Base-by-base conservation (phyloP, 2,797 vertebrate species). In the Enteromius thamalakanensis region DNA sequence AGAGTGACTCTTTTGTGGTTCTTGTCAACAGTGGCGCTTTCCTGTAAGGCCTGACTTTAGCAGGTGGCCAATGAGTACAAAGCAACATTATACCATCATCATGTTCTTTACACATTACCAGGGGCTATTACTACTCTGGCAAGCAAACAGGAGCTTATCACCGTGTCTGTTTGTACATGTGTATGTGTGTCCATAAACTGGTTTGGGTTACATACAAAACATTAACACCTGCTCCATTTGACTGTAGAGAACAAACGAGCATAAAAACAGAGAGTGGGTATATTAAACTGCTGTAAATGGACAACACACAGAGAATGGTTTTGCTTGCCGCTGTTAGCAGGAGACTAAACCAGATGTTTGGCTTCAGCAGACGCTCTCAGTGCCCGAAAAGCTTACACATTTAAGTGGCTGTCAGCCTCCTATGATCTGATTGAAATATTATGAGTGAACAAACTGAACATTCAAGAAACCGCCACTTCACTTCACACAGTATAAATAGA, bases 21-120 rank as follows among this genome's bases (percentile, higher is more conserved):
- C 80, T 70, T 81, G 83, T 84, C 85, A 78, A 55, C 83, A 71
- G 55, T 29, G 32, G 40, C 64, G 65, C 58, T 69, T 83, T 83
- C 79, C 62, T 83, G 47, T 80, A 62, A 15, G 68, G 51, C 42
- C 60, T 78, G 70, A 83, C 76, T 84, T 75, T 87, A 88, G 88
- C 89, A 90, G 92, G 89, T 58, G 89, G 87, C 86, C 67, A 51
- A 79, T 62, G 69, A 88, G 84, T 82, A 87, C 81, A 87, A 82
- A 87, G 78, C 87, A 83, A 83, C 79, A 60, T 71, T 74, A 79
- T 80, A 75, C 75, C 58, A 47, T 74, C 75, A 78, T 70, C 81
- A 71, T 62, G 49, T 72, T 77, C 83, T 85, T 83, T 78, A 70
- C 75, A 70, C 74, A 83, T 79, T 47, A 77, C 26, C 69, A 78